These are phyloP conservation scores for Myotis yumanensis DNA, from an alignment of 2,113 vertebrate genomes.

Conservation along the genomic window DNA sequence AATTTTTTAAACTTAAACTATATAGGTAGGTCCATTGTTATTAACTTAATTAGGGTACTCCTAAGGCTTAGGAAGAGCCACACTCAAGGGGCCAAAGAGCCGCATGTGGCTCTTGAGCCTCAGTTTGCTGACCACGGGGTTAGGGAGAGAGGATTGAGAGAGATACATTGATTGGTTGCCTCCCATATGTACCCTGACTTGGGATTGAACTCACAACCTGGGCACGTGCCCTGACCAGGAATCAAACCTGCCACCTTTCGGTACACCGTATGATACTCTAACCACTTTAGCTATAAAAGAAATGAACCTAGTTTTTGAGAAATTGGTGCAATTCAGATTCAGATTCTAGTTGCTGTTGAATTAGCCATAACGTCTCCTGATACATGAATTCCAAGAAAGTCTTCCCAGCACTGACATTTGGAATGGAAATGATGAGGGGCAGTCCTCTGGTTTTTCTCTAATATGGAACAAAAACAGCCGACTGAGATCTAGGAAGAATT, in stretches of 20 bases:
- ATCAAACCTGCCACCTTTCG: not conserved
- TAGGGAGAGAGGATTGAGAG: too few relatives aligned
- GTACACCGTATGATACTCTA: not conserved
- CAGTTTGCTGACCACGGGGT: too few relatives aligned
- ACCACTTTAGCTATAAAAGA: not conserved
- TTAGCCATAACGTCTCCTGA: not conserved
- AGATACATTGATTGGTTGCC: not conserved
- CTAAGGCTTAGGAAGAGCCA: too few relatives aligned
- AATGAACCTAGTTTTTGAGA: not conserved
- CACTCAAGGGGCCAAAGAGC: too few relatives aligned
- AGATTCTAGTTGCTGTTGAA: not conserved
- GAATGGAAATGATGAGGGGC: not conserved
- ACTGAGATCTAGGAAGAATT: not conserved
- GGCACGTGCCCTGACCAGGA: not conserved
- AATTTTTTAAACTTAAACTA: too few relatives aligned
- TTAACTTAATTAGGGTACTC: too few relatives aligned
- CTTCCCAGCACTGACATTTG: not conserved
- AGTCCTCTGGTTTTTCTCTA: not conserved
- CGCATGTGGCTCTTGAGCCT: too few relatives aligned
- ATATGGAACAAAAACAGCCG: not conserved
- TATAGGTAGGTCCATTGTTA: too few relatives aligned
- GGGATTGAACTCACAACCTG: not conserved
- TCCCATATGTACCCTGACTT: not conserved
- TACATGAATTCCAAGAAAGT: rapidly evolving
- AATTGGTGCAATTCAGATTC: not conserved